Percentiles rank a stretch among this genome's conserved stretches.
Conservation (phyloP, 2,888 invertebrate species). For the Hypselothyrea guttata region DNA sequence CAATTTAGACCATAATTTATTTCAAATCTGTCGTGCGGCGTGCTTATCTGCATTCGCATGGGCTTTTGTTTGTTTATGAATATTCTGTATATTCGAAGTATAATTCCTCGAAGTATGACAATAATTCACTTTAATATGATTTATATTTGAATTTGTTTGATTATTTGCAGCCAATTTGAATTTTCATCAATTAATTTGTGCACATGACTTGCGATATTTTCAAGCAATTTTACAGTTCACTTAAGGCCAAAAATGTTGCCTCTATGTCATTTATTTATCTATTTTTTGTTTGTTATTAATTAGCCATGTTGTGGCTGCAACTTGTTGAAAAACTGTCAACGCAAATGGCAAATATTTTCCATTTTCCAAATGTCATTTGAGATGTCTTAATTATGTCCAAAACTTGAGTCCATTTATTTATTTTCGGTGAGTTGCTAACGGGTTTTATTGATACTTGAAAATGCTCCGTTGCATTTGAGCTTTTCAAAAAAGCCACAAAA, state of each 20-base stretch:
- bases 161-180: conserved; percentile 23
- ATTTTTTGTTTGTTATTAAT: conserved; percentile 47
- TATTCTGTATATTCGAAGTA: too few species aligned
- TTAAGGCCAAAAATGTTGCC: conserved; percentile 30
- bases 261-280: conserved; percentile 3
- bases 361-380: conserved; percentile 44
- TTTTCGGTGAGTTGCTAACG: not conserved
- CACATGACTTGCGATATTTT: conserved; percentile 24
- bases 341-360: conserved; percentile 69
- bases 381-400: conserved; percentile 76
- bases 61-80: too few species aligned
- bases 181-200: conserved; percentile 4
- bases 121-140: too few species aligned
- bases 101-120: too few species aligned
- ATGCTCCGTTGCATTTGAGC: conserved; percentile 1
- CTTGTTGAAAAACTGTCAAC: conserved; percentile 70
- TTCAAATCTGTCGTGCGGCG: too few species aligned
- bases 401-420: conserved; percentile 60
- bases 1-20: too few species aligned
- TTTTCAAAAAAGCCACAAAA: conserved; percentile 10
- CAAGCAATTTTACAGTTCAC: conserved; percentile 3
- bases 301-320: conserved; percentile 49
- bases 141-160: not conserved
- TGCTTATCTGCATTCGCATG: too few species aligned
- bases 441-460: not conserved